These are phyloP conservation scores for Cyaniris semiargus DNA, from an alignment of 2,888 invertebrate species.

Conservation along the genomic window DNA sequence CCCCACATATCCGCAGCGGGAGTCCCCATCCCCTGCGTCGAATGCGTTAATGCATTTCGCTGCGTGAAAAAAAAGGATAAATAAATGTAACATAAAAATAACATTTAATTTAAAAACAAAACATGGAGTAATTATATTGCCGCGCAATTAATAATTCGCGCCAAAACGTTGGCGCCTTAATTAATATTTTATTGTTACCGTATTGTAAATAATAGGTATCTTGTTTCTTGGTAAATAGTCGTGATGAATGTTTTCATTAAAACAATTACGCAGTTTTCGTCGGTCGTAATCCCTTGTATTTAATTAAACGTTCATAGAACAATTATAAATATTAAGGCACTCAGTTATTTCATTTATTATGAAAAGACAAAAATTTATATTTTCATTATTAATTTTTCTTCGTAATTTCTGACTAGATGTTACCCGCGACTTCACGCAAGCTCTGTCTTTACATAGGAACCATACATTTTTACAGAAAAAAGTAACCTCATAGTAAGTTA, in stretches of 20 bases:
- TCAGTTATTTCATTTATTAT: background rate
- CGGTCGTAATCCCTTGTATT: constrained; percentile 14
- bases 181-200: background rate
- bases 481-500: too few species aligned
- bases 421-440: too few species aligned
- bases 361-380: background rate
- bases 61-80: too few species aligned
- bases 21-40: too few species aligned
- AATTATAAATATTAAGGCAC: constrained; percentile 4
- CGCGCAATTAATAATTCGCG: background rate
- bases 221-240: constrained; percentile 14
- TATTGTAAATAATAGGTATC: constrained; percentile 11
- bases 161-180: background rate
- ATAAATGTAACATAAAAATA: too few species aligned
- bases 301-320: constrained; percentile 10
- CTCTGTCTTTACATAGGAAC: too few species aligned
- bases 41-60: too few species aligned
- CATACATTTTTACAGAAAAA: too few species aligned
- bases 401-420: too few species aligned
- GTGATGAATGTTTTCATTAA: background rate
- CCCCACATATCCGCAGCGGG: too few species aligned
- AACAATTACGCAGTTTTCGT: background rate
- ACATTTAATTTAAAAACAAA: background rate
- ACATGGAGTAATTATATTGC: background rate
- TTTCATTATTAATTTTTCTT: too few species aligned